Evolutionary conservation across 2,797 vertebrate species (phyloP).

Genomic region (Manis pentadactyla): DNA sequence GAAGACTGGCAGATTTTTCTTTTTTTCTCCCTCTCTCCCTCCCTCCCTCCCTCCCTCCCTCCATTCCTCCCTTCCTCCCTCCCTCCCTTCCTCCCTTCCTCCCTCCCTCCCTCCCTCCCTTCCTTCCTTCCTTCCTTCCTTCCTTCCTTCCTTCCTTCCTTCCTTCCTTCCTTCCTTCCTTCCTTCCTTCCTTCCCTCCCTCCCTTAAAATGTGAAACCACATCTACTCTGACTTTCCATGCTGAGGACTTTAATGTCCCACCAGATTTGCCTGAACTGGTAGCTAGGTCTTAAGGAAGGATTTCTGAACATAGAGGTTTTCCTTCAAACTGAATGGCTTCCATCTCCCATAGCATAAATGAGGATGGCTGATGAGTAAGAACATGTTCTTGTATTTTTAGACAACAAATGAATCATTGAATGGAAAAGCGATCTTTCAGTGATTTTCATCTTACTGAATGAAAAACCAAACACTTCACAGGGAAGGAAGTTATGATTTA

Average conservation of each 20-base stretch:
- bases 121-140: too few relatives aligned
- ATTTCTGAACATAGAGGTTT: conserved; percentile 59
- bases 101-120: too few relatives aligned
- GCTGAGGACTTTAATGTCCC: conserved; percentile 60
- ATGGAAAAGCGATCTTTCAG: neutral
- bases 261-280: conserved; percentile 46
- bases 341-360: neutral
- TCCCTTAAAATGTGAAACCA: conserved; percentile 56
- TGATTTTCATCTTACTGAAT: neutral
- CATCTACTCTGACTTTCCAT: conserved; percentile 61
- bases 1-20: conserved; percentile 52
- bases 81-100: too few relatives aligned
- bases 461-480: neutral
- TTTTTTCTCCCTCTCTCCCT: neutral
- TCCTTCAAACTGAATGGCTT: neutral
- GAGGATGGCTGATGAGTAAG: conserved; percentile 45
- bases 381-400: neutral
- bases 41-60: too few relatives aligned
- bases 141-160: too few relatives aligned
- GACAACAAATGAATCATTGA: neutral
- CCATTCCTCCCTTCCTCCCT: too few relatives aligned
- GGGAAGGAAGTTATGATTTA: neutral
- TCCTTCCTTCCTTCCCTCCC: too few relatives aligned
- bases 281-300: conserved; percentile 47
- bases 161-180: too few relatives aligned